Evolutionary conservation across 2,888 invertebrate species (phyloP), one percentile per base, ranked within the genome.

Genomic region (Hymenopus coronatus): DNA sequence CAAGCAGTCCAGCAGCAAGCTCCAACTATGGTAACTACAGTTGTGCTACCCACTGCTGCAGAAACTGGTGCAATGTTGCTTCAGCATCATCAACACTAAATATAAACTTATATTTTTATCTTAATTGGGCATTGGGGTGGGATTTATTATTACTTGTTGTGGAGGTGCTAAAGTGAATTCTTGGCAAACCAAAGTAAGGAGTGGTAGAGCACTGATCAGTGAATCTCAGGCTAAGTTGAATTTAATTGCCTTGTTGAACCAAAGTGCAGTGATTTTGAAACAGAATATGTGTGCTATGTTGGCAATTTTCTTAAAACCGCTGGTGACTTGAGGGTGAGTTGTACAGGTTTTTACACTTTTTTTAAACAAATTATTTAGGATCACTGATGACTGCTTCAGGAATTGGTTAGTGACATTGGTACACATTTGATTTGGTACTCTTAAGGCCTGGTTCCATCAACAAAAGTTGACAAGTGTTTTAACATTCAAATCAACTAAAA

Each of bases 31-130:
- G 90, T 90, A 15, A 93, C 93, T 87, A 94, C 95, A 0, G 94
- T 94, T 83, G 95, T 95, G 83, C 92, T 95, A 90, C 95, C 95
- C 3, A 93, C 94, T 1, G 94, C 94, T 2, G 93, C 94, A 0
- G 94, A 94, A 91, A 93, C 93, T 3, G 93, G 93, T 28, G 93
- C 93, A 9, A 93, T 93, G 93, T 92, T 93, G 84, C 92, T 93
- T 90, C 91, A 93, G 6, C 93, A 93, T 91, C 92, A 94, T 93
- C 92, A 92, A 82, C 92, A 93, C 86, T 89, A 81, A 89, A 88
- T 30, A 83, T 70, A 40, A 40, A 70, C 54, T 70, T 15, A 70
- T 20, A 70, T 25, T 70, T 70, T 70, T 70, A 70, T 70, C 54
- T 70, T 70, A 70, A 70, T 70, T 70, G 54, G 54, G 54, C 54